Conservation (phyloP, 2,113 vertebrate genomes). For the Anoplopoma fimbria region DNA sequence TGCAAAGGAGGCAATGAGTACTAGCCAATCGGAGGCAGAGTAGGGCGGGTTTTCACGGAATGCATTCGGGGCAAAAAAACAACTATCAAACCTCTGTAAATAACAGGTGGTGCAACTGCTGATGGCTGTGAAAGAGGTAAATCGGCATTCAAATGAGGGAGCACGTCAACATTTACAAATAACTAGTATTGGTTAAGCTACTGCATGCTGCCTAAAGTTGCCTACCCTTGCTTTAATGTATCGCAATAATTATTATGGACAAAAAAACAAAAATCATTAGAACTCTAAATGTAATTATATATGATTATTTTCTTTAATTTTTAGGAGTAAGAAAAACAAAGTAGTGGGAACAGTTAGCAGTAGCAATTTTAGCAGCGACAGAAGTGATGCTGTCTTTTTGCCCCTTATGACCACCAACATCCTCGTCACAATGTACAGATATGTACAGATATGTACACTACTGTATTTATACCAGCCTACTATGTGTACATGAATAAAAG, state of each 20-base stretch:
- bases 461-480: background rate
- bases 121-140: background rate
- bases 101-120: background rate
- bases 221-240: background rate
- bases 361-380: background rate
- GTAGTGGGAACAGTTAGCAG: background rate
- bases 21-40: background rate
- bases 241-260: slow-evolving; percentile 15
- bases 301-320: background rate
- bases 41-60: background rate
- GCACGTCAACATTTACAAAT: background rate
- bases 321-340: background rate
- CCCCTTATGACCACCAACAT: background rate
- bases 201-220: background rate
- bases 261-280: background rate
- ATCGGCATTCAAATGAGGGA: no score
- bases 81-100: background rate
- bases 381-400: background rate
- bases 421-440: background rate
- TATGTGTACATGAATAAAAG: background rate
- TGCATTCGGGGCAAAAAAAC: background rate
- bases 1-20: background rate
- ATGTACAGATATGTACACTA: background rate
- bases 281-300: background rate
- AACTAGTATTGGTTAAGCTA: background rate